These are phyloP conservation scores for Pachycephala philippinensis DNA, from an alignment of 2,113 vertebrate genomes.

Conservation along the genomic window DNA sequence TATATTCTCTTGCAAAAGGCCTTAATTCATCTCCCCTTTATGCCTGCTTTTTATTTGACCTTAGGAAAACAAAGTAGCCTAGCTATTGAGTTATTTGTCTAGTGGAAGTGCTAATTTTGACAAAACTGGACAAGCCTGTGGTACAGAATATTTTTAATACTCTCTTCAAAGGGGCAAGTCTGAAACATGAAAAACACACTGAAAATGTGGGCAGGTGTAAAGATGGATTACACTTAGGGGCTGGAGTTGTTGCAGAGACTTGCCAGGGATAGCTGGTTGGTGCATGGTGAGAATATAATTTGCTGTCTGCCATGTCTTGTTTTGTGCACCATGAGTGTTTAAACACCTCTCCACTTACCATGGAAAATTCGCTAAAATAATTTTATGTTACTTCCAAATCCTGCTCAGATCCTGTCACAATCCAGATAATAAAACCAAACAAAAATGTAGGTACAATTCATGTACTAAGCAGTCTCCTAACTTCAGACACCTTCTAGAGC, in stretches of 20 bases:
- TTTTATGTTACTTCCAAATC: background rate
- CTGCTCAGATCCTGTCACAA: background rate
- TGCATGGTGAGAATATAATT: background rate
- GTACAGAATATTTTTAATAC: background rate
- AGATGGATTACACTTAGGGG: background rate
- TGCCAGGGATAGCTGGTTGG: background rate
- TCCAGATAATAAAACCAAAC: background rate
- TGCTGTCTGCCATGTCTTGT: background rate
- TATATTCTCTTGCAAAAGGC: background rate
- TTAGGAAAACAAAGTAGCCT: background rate
- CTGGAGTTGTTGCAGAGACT: background rate
- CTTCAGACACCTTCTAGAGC: background rate
- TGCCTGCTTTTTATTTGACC: background rate
- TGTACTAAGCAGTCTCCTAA: background rate
- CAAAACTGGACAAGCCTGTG: background rate
- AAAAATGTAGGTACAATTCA: background rate
- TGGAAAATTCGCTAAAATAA: background rate
- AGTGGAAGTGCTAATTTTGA: background rate
- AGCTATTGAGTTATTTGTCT: background rate
- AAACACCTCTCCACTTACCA: background rate
- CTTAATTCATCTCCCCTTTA: background rate
- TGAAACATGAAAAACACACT: background rate
- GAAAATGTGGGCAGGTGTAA: background rate
- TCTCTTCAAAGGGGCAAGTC: background rate
- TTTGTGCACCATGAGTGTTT: background rate